These are phyloP conservation scores for Sebastes flavidus DNA, from an alignment of 2,797 vertebrate genomes.

Conservation along the genomic window DNA sequence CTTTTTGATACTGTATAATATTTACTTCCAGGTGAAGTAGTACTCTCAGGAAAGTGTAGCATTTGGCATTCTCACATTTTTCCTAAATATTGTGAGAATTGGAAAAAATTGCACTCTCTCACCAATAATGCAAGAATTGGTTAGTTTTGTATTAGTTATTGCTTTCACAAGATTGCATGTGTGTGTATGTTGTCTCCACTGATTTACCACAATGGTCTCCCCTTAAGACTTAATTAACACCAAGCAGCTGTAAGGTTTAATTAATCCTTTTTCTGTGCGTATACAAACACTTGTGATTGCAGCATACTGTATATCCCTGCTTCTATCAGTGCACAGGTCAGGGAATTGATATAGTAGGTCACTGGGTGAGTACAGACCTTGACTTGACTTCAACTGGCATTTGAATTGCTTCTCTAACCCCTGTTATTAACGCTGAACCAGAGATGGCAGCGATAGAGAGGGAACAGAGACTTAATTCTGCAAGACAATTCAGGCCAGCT, in stretches of 20 bases:
- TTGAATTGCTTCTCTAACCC: slow-evolving; percentile 18
- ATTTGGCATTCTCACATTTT: not conserved
- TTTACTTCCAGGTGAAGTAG: not conserved
- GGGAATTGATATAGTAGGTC: slow-evolving; percentile 19
- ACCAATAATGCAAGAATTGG: not conserved
- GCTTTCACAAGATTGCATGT: not conserved
- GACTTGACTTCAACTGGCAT: slow-evolving; percentile 17
- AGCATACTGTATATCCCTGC: not conserved
- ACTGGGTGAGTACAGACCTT: slow-evolving; percentile 12
- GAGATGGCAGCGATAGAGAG: slow-evolving; percentile 6
- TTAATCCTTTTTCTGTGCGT: not conserved
- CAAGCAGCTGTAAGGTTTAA: not conserved
- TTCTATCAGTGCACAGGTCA: slow-evolving; percentile 13
- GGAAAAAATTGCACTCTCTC: not conserved
- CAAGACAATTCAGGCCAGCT: slow-evolving; percentile 22
- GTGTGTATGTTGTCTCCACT: not conserved
- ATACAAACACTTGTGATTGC: slow-evolving; percentile 6
- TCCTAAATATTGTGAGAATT: not conserved
- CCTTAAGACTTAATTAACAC: not conserved
- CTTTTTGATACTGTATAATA: not conserved
- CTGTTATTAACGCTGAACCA: slow-evolving; percentile 28
- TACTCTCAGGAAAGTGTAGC: not conserved
- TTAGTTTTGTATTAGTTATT: not conserved
- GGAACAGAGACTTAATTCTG: slow-evolving; percentile 18
- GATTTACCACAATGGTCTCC: not conserved